Base-by-base conservation (phyloP, 92 coral and sea anemone genomes). In the Phenganax stokvisi region DNA sequence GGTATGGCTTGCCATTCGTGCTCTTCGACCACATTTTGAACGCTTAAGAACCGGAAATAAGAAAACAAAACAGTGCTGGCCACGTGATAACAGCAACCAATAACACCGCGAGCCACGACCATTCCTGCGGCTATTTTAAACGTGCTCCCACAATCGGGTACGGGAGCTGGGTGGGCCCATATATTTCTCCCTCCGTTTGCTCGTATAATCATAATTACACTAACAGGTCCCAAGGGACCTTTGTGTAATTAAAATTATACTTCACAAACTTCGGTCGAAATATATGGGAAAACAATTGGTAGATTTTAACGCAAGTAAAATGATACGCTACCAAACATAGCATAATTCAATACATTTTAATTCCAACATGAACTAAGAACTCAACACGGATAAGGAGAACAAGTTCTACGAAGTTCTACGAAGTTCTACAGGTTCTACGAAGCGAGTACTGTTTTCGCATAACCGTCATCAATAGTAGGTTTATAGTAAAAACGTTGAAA, bases 231-330 rank as follows among this genome's bases (percentile, higher is more conserved):
- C 8, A 61, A 2, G 10, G 29, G 58, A 58, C 73, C 58, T 63
- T 78, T 64, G 82, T 64, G 82, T 78, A 62, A 64, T 64, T 78
- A 8, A 29, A 44, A 62, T 78, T 78, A 78, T 78, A 62, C 47
- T 51, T 62, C 72, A 78, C 73, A 78, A 78, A 78, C 82, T 37
- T 52, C 60, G 44, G 60, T 63, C 73, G 72, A 78, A 78, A 61
- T 78, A 78, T 76, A 76, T 76, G 81, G 63, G 81, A 37, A 76
- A 76, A 76, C 81, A 76, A 76, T 57, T 44, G 69, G 81, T 76
- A 76, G 81, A 60, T 76, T 76, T 76, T 63, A 76, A 76, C 81
- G 81, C 81, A 57, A 10, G 47, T 37, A 37, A 37, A 37, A 1
- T 37, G 47, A 37, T 37, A 37, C 47, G 47, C 47, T 37, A 37